phyloP scores from a whole-genome alignment of 2,888 invertebrate species.

The Campoplex capitator region DNA sequence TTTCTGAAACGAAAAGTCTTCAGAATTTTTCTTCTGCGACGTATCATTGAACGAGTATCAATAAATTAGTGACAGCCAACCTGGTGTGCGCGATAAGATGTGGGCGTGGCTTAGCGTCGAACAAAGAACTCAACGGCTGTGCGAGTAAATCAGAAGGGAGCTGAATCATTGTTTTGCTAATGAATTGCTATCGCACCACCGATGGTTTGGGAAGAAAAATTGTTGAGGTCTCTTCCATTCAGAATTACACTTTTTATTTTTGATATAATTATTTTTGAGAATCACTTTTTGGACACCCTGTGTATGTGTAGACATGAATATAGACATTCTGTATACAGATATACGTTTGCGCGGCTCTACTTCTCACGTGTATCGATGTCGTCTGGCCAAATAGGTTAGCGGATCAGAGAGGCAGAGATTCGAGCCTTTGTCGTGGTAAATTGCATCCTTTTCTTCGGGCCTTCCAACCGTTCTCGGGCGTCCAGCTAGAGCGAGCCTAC shows the following conservation, averaged over 20 bases:
- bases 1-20: background rate
- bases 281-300: background rate
- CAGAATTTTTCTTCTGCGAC: background rate
- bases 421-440: slow-evolving; percentile 78
- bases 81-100: background rate
- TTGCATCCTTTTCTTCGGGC: slow-evolving; percentile 74
- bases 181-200: background rate
- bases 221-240: background rate
- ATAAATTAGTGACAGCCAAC: background rate
- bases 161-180: background rate
- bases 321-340: background rate
- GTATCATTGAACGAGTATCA: background rate
- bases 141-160: background rate
- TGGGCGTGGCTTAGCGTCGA: background rate
- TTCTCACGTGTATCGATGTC: slow-evolving; percentile 68
- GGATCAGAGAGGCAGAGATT: slow-evolving; percentile 70
- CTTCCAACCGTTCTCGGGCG: slow-evolving; percentile 23
- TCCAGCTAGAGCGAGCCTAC: slow-evolving; percentile 25
- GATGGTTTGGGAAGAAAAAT: background rate
- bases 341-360: slow-evolving; percentile 8
- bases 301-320: background rate
- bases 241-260: background rate
- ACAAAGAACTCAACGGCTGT: background rate
- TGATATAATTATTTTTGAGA: background rate
- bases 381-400: slow-evolving; percentile 68